phyloP scores from a whole-genome alignment of 92 coral and sea anemone genomes.

The Siderastrea siderea region DNA sequence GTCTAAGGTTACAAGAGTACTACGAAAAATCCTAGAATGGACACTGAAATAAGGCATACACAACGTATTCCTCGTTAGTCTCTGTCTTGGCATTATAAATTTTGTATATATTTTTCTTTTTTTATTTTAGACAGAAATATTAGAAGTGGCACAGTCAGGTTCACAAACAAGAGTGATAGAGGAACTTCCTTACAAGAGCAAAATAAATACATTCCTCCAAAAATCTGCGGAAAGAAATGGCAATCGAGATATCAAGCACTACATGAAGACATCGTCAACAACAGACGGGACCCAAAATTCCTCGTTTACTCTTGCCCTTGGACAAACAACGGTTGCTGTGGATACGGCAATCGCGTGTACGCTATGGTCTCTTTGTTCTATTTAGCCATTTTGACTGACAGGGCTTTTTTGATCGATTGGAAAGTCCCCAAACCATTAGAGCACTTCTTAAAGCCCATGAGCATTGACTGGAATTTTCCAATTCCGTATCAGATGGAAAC shows the following conservation, averaged over 20 bases:
- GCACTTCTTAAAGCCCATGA: constrained; percentile 48
- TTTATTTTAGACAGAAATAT: neutral
- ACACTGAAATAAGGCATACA: too few species aligned
- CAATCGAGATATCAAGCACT: constrained; percentile 54
- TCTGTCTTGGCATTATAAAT: too few species aligned
- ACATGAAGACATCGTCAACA: constrained; percentile 59
- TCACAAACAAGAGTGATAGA: neutral
- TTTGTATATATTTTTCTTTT: too few species aligned
- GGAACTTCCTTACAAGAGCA: neutral
- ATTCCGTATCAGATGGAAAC: constrained; percentile 11
- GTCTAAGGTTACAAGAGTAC: too few species aligned
- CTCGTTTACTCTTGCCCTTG: constrained; percentile 69
- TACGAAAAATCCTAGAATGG: too few species aligned
- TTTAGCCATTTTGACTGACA: constrained; percentile 64
- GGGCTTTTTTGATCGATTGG: constrained; percentile 83
- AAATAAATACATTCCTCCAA: neutral
- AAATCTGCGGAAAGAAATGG: constrained; percentile 62
- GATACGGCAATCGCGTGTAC: constrained; percentile 70
- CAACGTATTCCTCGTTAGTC: too few species aligned
- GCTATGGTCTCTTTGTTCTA: constrained; percentile 57
- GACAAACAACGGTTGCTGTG: constrained; percentile 64
- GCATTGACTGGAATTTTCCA: constrained; percentile 58
- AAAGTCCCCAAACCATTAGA: constrained; percentile 42
- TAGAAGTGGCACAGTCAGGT: neutral
- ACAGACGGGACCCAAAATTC: constrained; percentile 30